Conservation (phyloP, 2,113 vertebrate species). For the Phycodurus eques region DNA sequence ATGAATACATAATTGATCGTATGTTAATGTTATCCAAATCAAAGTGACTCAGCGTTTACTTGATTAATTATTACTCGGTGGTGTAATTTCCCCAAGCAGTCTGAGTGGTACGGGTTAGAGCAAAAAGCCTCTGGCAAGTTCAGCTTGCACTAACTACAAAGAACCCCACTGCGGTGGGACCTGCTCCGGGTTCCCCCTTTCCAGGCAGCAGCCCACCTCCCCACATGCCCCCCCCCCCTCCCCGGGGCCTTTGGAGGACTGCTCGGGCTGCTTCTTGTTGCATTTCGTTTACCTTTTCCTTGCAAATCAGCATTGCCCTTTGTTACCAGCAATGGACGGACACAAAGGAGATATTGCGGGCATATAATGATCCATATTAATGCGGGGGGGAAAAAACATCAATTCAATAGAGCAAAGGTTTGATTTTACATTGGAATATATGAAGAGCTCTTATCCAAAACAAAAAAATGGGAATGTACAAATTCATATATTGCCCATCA, state of each 20-base stretch:
- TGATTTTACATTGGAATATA: too few relatives aligned
- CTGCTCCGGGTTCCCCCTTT: constrained; percentile 60
- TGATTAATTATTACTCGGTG: constrained; percentile 70
- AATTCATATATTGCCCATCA: too few relatives aligned
- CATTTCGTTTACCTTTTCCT: constrained; percentile 61
- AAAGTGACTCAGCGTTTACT: constrained; percentile 64
- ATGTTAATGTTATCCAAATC: constrained; percentile 71
- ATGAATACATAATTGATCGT: constrained; percentile 73
- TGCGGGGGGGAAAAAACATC: constrained; percentile 42
- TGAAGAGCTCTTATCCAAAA: too few relatives aligned
- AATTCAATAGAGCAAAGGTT: constrained; percentile 8
- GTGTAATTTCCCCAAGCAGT: constrained; percentile 71
- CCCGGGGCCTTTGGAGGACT: constrained; percentile 57
- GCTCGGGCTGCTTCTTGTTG: constrained; percentile 50
- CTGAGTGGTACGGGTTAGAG: constrained; percentile 62
- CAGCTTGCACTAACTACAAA: constrained; percentile 67
- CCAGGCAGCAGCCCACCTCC: constrained; percentile 43
- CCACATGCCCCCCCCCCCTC: constrained; percentile 33
- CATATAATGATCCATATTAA: constrained; percentile 38
- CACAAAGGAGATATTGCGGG: constrained; percentile 32
- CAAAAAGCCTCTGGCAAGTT: constrained; percentile 69
- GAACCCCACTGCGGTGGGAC: constrained; percentile 64
- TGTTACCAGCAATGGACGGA: constrained; percentile 54
- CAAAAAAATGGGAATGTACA: too few relatives aligned
- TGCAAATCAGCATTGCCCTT: constrained; percentile 55